Conservation (phyloP, 1,140 invertebrate species). For the fruit fly (Drosophila melanogaster) region DNA sequence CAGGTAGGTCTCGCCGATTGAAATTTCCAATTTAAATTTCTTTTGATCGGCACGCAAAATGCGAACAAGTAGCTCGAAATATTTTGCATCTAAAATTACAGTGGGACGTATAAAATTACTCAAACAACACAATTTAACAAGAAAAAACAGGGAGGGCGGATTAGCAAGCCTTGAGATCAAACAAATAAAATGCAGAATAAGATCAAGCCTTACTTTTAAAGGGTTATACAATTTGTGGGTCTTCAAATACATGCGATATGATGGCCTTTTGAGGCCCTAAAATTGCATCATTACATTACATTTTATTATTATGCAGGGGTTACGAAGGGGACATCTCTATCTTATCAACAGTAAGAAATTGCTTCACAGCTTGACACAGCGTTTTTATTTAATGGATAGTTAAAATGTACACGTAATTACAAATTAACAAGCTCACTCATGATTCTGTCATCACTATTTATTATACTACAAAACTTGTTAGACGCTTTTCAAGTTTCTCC, state of each 20-base stretch:
- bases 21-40: conserved; percentile 67
- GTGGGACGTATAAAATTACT: conserved; percentile 65
- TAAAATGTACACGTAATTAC: too few species aligned
- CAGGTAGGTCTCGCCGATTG: conserved; percentile 68
- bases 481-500: background rate
- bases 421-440: too few species aligned
- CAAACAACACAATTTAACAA: conserved; percentile 16
- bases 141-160: conserved; percentile 10
- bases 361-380: too few species aligned
- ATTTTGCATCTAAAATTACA: conserved; percentile 74
- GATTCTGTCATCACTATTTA: too few species aligned
- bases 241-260: background rate
- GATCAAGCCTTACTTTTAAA: background rate
- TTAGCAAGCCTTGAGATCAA: background rate
- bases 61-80: conserved; percentile 57
- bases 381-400: too few species aligned
- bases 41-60: conserved; percentile 50
- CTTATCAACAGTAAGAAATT: background rate
- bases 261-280: background rate
- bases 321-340: background rate
- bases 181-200: background rate
- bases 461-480: too few species aligned
- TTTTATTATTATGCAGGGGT: background rate
- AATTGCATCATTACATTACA: background rate
- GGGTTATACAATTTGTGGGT: background rate